Evolutionary conservation across 2,888 invertebrate genomes (phyloP).

Genomic region (Nipponacmea schrenckii): DNA sequence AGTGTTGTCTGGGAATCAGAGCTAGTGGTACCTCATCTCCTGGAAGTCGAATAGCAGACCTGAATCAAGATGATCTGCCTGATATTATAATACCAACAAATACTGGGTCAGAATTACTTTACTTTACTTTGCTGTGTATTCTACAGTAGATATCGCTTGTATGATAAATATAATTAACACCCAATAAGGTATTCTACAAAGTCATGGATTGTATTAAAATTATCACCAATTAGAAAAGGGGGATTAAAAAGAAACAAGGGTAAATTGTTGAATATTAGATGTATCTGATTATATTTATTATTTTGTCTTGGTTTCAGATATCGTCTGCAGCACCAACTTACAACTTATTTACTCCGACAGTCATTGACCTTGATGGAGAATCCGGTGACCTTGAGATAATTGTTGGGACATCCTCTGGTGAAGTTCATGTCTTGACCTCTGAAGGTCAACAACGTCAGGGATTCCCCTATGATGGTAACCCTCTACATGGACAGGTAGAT

Average conservation of each 20-base stretch:
- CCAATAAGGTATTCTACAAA: too few species aligned
- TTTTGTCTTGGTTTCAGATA: conserved; percentile 36
- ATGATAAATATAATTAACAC: too few species aligned
- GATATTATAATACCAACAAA: conserved; percentile 58
- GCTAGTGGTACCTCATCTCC: conserved; percentile 50
- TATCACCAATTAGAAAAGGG: too few species aligned
- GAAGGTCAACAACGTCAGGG: conserved; percentile 44
- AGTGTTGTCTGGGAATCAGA: conserved; percentile 50
- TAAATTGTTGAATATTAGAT: too few species aligned
- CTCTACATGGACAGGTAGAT: conserved; percentile 55
- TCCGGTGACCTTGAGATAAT: conserved; percentile 55
- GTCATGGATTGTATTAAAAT: too few species aligned
- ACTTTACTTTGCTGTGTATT: too few species aligned
- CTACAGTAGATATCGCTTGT: too few species aligned
- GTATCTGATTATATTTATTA: too few species aligned
- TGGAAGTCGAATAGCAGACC: conserved; percentile 53
- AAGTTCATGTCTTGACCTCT: conserved; percentile 48
- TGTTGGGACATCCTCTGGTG: conserved; percentile 58
- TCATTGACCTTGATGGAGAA: conserved; percentile 56
- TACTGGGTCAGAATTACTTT: conserved; percentile 49
- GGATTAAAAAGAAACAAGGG: too few species aligned
- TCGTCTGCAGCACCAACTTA: conserved; percentile 55
- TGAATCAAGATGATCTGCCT: conserved; percentile 51
- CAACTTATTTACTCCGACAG: conserved; percentile 58
- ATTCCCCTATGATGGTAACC: conserved; percentile 51